These are phyloP conservation scores for Andrena fulva DNA, from an alignment of 2,888 invertebrate genomes.

Conservation along the genomic window DNA sequence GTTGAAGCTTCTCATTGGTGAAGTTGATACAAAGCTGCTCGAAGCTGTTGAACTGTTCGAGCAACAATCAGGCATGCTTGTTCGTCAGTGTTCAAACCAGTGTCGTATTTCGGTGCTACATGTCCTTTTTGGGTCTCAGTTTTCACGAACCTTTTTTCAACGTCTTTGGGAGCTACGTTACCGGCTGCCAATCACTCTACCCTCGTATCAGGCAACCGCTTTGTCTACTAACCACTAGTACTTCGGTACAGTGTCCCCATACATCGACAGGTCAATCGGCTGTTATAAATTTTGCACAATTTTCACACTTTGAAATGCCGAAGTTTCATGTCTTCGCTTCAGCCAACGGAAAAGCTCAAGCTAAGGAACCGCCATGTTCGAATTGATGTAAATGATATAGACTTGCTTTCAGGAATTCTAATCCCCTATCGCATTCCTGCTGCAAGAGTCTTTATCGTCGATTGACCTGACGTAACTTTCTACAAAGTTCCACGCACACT, in stretches of 20 bases:
- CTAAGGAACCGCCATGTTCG: no score
- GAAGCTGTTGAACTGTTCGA: slow-evolving; percentile 89
- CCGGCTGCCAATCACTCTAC: slow-evolving; percentile 1
- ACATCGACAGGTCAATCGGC: slow-evolving; percentile 20
- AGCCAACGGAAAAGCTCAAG: no score
- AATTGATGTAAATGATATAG: no score
- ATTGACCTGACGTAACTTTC: slow-evolving; percentile 15
- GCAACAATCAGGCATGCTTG: slow-evolving; percentile 72
- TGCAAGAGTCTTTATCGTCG: slow-evolving; percentile 5
- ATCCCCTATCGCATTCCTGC: not conserved
- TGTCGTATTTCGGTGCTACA: not conserved
- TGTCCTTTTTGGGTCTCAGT: slow-evolving; percentile 11
- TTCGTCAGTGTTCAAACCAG: slow-evolving; percentile 22
- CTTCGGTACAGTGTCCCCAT: not conserved
- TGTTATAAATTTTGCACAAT: not conserved
- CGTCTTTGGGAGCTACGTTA: not conserved
- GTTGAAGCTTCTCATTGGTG: slow-evolving; percentile 97
- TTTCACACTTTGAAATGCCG: no score
- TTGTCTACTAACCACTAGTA: not conserved
- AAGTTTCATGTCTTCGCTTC: no score
- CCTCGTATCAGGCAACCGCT: not conserved
- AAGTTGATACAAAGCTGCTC: slow-evolving; percentile 98
- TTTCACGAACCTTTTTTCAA: slow-evolving; percentile 1
- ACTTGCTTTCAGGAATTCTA: no score
- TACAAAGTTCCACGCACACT: slow-evolving; percentile 16